These are phyloP conservation scores for Linnaemya tessellans DNA, from an alignment of 2,888 invertebrate species.

Conservation along the genomic window DNA sequence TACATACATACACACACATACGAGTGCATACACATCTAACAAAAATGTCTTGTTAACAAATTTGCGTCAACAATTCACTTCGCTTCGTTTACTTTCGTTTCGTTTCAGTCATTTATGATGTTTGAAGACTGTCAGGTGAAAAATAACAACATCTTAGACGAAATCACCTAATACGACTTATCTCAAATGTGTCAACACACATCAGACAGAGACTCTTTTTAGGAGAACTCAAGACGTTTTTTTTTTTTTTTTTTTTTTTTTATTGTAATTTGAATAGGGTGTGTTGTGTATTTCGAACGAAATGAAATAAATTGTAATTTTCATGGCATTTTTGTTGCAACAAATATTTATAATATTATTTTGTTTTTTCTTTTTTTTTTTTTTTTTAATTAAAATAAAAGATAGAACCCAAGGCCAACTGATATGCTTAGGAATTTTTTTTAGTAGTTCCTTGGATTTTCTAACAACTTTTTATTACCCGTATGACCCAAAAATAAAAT, in stretches of 20 bases:
- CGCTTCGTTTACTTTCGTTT: constrained; percentile 6
- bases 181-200: not conserved
- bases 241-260: not conserved
- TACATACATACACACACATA: too few relatives aligned
- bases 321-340: too few relatives aligned
- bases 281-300: not conserved
- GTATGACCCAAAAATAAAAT: constrained; percentile 1
- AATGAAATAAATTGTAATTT: not conserved
- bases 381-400: too few relatives aligned
- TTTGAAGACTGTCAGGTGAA: constrained; percentile 14
- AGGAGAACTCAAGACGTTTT: not conserved
- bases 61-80: constrained; percentile 24
- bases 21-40: not conserved
- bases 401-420: too few relatives aligned
- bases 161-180: not conserved
- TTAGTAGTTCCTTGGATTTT: not conserved
- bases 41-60: constrained; percentile 5
- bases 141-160: not conserved
- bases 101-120: constrained; percentile 18
- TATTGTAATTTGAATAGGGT: not conserved
- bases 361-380: too few relatives aligned
- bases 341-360: not conserved
- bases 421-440: not conserved
- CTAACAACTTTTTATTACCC: too few relatives aligned
- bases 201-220: not conserved